phyloP scores from a whole-genome alignment of 2,113 vertebrate genomes.

The Nipponia nippon region DNA sequence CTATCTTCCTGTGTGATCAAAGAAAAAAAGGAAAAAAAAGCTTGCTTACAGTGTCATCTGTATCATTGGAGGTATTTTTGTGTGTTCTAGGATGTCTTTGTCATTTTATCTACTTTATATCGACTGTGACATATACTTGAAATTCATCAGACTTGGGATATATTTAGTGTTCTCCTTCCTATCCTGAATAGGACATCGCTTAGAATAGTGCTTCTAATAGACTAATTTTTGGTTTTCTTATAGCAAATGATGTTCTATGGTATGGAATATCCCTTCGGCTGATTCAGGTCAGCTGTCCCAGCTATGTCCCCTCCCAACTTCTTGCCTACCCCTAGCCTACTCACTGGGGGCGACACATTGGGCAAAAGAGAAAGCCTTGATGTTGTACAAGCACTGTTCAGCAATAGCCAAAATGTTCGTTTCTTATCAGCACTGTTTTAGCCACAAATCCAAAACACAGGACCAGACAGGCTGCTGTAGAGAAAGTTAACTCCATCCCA shows the following conservation, averaged over 20 bases:
- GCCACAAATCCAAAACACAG: background rate
- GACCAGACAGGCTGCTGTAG: background rate
- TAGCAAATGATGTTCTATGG: background rate
- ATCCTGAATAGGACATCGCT: background rate
- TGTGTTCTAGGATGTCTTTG: background rate
- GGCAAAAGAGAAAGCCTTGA: background rate
- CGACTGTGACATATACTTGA: background rate
- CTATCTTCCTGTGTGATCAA: background rate
- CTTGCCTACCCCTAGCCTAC: background rate
- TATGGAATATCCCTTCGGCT: background rate
- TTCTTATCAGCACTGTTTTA: background rate
- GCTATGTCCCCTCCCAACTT: accelerated
- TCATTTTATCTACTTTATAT: background rate
- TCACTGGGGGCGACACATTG: accelerated
- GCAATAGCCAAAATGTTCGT: background rate
- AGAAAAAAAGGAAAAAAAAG: background rate
- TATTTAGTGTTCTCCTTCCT: background rate
- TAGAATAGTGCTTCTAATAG: background rate
- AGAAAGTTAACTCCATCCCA: background rate
- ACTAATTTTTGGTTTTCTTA: background rate
- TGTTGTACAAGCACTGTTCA: background rate
- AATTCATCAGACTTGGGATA: background rate
- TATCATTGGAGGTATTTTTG: background rate
- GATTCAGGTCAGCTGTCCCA: background rate
- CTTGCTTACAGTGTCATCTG: background rate